Conservation (phyloP, 53 echinoderm and acorn worm genomes). For the Pentamera pediparva region DNA sequence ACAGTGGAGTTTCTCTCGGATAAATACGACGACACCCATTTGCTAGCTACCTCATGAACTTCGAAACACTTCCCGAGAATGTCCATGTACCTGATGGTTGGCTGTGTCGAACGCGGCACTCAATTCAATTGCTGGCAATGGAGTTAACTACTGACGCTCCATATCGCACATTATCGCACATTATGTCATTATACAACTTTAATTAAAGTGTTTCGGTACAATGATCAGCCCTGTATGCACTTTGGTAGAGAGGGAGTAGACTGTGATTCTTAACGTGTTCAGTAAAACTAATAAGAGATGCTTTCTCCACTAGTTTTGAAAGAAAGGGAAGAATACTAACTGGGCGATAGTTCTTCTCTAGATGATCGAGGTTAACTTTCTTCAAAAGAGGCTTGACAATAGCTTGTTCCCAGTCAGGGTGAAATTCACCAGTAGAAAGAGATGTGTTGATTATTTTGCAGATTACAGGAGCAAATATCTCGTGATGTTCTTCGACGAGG, state of each 20-base stretch:
- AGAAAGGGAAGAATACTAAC: not conserved
- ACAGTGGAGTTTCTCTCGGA: not conserved
- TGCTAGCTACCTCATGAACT: not conserved
- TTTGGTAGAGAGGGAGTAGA: constrained; percentile 17
- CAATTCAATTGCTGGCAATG: constrained; percentile 13
- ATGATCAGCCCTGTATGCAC: constrained; percentile 19
- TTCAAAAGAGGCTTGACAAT: constrained; percentile 9
- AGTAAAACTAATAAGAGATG: constrained; percentile 16
- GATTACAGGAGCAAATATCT: constrained; percentile 17
- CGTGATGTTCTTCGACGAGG: constrained; percentile 1
- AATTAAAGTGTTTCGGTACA: constrained; percentile 20
- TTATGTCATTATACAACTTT: not conserved
- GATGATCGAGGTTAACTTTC: not conserved
- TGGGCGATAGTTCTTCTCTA: constrained; percentile 17
- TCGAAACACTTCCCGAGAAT: constrained; percentile 9
- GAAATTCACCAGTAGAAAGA: constrained; percentile 14
- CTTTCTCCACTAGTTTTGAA: not conserved
- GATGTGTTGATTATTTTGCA: constrained; percentile 4
- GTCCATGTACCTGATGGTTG: not conserved
- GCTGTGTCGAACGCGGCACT: constrained; percentile 26
- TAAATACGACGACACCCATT: constrained; percentile 17
- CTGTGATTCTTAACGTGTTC: not conserved
- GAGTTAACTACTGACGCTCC: constrained; percentile 3
- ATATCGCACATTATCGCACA: constrained; percentile 16
- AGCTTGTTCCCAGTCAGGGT: constrained; percentile 16